Percentiles rank a stretch among this genome's conserved stretches.
phyloP scores from a whole-genome alignment of 2,797 vertebrate genomes.

The Saxicola maurus region DNA sequence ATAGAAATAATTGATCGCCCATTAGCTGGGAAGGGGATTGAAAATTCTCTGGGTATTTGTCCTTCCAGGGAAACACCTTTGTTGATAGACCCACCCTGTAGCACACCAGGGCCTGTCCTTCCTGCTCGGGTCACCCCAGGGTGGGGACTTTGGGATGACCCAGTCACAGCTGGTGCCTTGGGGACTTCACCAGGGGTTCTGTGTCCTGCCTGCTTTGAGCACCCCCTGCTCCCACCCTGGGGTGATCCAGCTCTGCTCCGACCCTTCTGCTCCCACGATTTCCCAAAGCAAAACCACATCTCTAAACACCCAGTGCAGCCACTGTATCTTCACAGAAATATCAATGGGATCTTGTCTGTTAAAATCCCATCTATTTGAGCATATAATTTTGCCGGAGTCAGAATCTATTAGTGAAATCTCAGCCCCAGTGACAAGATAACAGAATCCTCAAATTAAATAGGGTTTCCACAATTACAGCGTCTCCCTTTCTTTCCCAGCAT shows the following conservation, averaged over 20 bases:
- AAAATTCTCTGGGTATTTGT: neutral
- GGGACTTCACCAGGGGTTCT: neutral
- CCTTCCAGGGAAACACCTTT: neutral
- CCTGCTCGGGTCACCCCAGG: neutral
- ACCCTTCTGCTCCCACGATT: neutral
- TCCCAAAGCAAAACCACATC: neutral
- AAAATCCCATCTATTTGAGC: constrained; percentile 49
- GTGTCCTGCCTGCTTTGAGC: neutral
- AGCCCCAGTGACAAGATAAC: constrained; percentile 55
- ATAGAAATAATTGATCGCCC: neutral
- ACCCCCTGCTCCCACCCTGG: neutral
- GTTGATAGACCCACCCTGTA: neutral
- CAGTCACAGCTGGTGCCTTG: neutral
- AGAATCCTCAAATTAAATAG: constrained; percentile 62
- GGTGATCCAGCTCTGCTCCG: neutral
- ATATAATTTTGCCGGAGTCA: constrained; percentile 57
- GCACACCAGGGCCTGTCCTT: neutral
- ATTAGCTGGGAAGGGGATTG: neutral
- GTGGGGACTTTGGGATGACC: too few relatives aligned
- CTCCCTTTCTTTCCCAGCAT: constrained; percentile 40
- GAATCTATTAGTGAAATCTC: constrained; percentile 63
- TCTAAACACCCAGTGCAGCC: neutral
- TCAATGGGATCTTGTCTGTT: constrained; percentile 54
- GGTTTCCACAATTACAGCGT: constrained; percentile 42
- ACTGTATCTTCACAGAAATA: constrained; percentile 11